Conservation (phyloP, 1,140 invertebrate species). For the Ostrea edulis region DNA sequence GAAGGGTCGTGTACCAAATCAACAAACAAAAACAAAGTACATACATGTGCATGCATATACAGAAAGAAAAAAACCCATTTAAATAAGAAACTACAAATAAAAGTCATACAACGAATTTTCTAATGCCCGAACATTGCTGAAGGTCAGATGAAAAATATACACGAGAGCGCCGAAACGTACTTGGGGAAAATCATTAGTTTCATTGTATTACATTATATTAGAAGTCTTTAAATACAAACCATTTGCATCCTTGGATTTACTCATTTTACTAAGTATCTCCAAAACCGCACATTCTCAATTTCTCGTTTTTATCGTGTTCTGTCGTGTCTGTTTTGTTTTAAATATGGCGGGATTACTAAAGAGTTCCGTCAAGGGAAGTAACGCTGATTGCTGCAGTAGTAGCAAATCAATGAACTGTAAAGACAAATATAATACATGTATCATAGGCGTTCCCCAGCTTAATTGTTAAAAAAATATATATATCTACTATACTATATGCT, state of each 20-base stretch:
- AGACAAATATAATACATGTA: too few relatives aligned
- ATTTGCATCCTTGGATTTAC: constrained; percentile 38
- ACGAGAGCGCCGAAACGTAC: not conserved
- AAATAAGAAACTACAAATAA: too few relatives aligned
- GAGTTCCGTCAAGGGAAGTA: not conserved
- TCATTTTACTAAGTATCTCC: not conserved
- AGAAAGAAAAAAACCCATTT: too few relatives aligned
- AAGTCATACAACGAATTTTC: not conserved
- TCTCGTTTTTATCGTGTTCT: not conserved
- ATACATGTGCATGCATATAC: too few relatives aligned
- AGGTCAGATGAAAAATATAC: not conserved
- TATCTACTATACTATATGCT: too few relatives aligned
- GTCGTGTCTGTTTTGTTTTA: constrained; percentile 7
- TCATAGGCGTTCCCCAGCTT: too few relatives aligned
- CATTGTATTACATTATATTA: not conserved
- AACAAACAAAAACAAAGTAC: too few relatives aligned
- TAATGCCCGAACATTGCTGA: not conserved
- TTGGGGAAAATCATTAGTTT: not conserved
- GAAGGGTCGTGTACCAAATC: too few relatives aligned
- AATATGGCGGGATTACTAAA: constrained; percentile 22
- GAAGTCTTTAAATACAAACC: not conserved
- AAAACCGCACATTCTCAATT: not conserved
- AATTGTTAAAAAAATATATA: too few relatives aligned
- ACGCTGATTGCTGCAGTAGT: not conserved
- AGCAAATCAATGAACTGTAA: too few relatives aligned